These are phyloP conservation scores for Leucoraja erinaceus DNA, from an alignment of 2,113 vertebrate species.

Conservation along the genomic window DNA sequence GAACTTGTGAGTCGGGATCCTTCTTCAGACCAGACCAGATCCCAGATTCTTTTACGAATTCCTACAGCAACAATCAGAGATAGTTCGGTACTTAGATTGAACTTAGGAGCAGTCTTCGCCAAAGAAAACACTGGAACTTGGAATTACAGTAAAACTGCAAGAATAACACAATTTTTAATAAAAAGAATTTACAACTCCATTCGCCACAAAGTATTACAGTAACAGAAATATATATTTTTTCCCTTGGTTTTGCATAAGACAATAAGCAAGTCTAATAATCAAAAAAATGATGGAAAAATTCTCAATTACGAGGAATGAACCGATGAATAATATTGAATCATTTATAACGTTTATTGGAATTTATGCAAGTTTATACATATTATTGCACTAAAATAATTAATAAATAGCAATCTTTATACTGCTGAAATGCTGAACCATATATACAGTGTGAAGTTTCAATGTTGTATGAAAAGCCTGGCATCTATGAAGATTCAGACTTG, in stretches of 20 bases:
- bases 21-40: too few relatives aligned
- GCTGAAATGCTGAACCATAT: constrained; percentile 9
- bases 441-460: constrained; percentile 26
- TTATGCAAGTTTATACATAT: constrained; percentile 33
- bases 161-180: neutral
- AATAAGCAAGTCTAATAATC: neutral
- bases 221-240: neutral
- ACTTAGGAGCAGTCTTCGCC: too few relatives aligned
- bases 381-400: constrained; percentile 35
- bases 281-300: neutral
- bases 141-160: neutral
- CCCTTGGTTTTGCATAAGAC: neutral
- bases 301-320: neutral
- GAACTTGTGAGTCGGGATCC: too few relatives aligned
- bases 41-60: neutral
- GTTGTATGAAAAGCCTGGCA: constrained; percentile 17
- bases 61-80: neutral
- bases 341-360: constrained; percentile 26
- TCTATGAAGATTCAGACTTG: constrained; percentile 26
- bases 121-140: neutral
- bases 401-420: constrained; percentile 37
- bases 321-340: neutral
- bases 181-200: neutral
- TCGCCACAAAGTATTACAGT: neutral
- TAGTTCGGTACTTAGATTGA: neutral